Evolutionary conservation across 2,888 invertebrate genomes (phyloP), one percentile per base, ranked within the genome.

Genomic region (Dastarcus helophoroides): DNA sequence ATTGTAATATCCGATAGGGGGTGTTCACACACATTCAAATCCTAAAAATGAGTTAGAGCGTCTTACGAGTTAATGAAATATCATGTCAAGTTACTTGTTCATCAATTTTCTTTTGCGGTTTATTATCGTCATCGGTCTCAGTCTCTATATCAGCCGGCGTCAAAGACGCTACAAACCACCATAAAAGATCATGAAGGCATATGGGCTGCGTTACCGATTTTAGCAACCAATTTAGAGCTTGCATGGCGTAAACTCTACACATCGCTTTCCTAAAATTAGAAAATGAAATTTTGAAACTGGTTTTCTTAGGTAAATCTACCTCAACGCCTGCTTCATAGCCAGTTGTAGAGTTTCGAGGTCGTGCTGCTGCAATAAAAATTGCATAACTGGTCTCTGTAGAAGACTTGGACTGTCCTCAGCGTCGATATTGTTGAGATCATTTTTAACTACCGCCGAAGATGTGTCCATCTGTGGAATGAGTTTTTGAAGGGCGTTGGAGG

Each of bases 161-260:
- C 21, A 94, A 66, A 0, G 93, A 82, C 8, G 80, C 77, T 12
- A 91, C 86, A 56, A 94, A 91, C 84, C 90, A 93, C 95, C 95
- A 95, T 57, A 97, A 73, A 6, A 95, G 70, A 62, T 97, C 95
- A 49, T 95, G 94, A 11, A 97, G 71, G 53, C 89, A 84, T 3
- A 81, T 79, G 3, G 90, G 83, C 55, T 90, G 90, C 0, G 91
- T 90, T 1, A 91, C 85, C 30, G 83, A 89, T 29, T 90, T 73
- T 25, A 97, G 63, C 12, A 98, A 63, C 97, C 97, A 98, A 57
- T 94, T 94, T 44, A 95, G 67, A 0, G 93, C 91, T 71, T 91
- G 89, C 70, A 94, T 78, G 2, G 90, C 84, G 60, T 84, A 79
- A 47, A 91, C 83, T 37, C 90, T 63, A 51, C 88, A 75, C 17